phyloP scores from a whole-genome alignment of 2,797 vertebrate species.

The Mormyrus hasselquistii region DNA sequence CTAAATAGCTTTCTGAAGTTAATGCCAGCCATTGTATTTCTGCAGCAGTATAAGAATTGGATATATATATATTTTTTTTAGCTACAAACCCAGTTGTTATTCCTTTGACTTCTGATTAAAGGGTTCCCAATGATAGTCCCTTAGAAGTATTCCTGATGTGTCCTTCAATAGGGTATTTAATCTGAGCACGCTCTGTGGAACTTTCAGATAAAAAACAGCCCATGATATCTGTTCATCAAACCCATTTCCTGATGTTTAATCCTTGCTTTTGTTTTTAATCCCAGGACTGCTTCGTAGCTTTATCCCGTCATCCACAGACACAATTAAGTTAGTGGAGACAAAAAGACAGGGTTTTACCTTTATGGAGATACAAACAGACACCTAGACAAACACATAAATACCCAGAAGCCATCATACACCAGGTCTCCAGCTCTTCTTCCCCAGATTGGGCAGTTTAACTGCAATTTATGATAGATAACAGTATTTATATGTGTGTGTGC shows the following conservation, averaged over 20 bases:
- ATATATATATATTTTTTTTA: background rate
- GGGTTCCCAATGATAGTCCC: background rate
- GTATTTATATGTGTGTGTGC: background rate
- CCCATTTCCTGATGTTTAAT: background rate
- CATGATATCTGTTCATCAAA: background rate
- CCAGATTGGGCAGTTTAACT: background rate
- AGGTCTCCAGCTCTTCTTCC: background rate
- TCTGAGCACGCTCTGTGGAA: background rate
- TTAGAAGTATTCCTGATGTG: background rate
- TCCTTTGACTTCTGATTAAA: background rate
- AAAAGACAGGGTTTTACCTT: background rate
- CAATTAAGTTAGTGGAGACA: background rate
- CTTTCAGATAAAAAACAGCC: background rate
- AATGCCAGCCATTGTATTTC: background rate
- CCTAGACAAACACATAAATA: background rate
- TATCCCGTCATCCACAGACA: background rate
- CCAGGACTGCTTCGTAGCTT: background rate
- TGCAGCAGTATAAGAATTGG: background rate
- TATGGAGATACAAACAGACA: background rate
- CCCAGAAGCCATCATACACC: background rate
- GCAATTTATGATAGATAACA: background rate
- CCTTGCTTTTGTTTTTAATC: background rate
- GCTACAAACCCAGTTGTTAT: background rate
- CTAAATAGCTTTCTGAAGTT: background rate
- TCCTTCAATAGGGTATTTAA: background rate